Evolutionary conservation across 1,140 invertebrate species (phyloP).

Genomic region (Heterodera schachtii): DNA sequence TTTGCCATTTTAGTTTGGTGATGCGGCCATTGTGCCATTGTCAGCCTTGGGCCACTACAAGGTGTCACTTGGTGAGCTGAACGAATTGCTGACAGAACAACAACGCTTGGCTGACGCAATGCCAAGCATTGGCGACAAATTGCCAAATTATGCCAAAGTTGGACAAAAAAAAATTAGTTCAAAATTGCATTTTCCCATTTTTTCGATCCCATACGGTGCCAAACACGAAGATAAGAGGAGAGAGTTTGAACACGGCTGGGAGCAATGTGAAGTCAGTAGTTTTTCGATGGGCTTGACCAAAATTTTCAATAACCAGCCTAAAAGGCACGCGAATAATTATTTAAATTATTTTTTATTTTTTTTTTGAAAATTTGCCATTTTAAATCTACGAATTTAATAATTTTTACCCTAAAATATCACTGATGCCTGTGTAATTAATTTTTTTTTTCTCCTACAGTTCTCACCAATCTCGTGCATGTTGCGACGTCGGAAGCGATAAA

Average conservation of each 20-base stretch:
- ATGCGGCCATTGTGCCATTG: slow-evolving; percentile 2
- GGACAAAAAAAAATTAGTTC: neutral
- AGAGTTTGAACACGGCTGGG: slow-evolving; percentile 32
- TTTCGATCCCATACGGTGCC: neutral
- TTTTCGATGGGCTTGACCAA: neutral
- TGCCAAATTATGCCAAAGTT: neutral
- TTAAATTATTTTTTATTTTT: no score
- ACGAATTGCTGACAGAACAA: neutral
- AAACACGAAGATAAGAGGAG: slow-evolving; percentile 22
- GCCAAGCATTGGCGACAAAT: neutral
- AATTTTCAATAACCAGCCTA: neutral
- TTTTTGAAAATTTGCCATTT: no score
- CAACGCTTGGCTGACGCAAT: neutral
- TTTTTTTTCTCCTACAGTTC: slow-evolving; percentile 14
- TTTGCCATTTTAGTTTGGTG: neutral
- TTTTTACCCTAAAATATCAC: neutral
- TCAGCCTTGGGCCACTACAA: neutral
- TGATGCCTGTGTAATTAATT: neutral
- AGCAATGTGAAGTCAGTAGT: slow-evolving; percentile 20
- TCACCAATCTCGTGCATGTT: slow-evolving; percentile 32
- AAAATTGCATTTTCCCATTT: neutral
- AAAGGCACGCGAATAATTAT: neutral
- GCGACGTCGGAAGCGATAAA: slow-evolving; percentile 12
- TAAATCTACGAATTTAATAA: no score
- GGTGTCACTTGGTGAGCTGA: neutral